A percentile compares a stretch with the other conserved stretches of the same genome.
These are phyloP conservation scores for Gracilinanus agilis DNA, from an alignment of 2,113 vertebrate species.

Conservation along the genomic window DNA sequence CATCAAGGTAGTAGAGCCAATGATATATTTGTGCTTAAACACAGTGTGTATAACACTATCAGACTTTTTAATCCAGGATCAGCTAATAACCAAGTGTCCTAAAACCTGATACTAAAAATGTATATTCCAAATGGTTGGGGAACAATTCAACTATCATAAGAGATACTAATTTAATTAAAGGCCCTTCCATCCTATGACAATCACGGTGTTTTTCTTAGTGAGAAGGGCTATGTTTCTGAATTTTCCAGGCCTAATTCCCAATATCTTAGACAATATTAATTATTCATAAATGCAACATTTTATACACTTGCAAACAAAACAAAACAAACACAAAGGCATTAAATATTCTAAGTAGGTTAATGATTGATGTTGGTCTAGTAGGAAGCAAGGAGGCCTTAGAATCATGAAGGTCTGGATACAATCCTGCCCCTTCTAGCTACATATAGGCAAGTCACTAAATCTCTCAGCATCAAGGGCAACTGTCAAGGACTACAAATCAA, in stretches of 20 bases:
- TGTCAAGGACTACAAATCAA: background rate
- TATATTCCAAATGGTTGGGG: background rate
- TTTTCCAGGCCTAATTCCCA: conserved; percentile 43
- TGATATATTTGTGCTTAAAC: background rate
- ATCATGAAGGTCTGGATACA: background rate
- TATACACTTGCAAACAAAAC: background rate
- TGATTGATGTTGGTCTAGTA: background rate
- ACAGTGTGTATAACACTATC: background rate
- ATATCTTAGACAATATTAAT: conserved; percentile 12
- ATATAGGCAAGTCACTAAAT: background rate
- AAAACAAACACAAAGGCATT: background rate
- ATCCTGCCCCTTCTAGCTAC: no score
- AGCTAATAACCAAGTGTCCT: background rate
- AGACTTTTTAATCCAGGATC: background rate
- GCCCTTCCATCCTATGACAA: background rate
- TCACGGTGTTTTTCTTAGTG: background rate
- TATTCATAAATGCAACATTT: background rate
- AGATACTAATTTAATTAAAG: conserved; percentile 33
- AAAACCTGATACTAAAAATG: background rate
- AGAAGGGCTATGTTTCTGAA: conserved; percentile 38
- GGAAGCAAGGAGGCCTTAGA: background rate
- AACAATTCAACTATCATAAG: conserved; percentile 15
- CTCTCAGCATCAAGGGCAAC: no score
- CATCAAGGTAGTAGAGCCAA: background rate
- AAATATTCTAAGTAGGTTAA: background rate